These are phyloP conservation scores for Dermatemys mawii DNA, from an alignment of 2,113 vertebrate species.

Conservation along the genomic window DNA sequence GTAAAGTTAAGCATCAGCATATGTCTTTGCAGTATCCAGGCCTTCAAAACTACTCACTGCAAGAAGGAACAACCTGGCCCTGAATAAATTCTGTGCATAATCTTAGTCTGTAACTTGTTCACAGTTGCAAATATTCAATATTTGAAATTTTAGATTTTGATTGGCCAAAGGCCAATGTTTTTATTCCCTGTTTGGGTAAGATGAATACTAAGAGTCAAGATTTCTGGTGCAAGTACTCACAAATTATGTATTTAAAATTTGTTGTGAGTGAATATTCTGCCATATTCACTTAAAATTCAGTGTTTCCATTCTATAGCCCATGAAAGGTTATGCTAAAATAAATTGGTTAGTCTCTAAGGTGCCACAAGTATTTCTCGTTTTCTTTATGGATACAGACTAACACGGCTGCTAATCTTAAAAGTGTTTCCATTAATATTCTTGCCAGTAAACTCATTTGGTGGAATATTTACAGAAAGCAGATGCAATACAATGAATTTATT, in stretches of 20 bases:
- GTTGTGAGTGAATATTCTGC: background rate
- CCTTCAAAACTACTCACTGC: background rate
- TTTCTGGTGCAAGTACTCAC: background rate
- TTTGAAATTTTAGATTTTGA: background rate
- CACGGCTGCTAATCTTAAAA: too few relatives aligned
- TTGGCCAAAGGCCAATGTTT: accelerated
- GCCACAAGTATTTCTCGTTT: too few relatives aligned
- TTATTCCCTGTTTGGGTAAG: background rate
- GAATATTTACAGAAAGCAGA: background rate
- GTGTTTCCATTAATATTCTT: background rate
- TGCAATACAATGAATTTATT: background rate
- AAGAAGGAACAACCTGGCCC: background rate
- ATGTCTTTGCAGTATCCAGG: background rate
- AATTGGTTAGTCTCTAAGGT: too few relatives aligned
- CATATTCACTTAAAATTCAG: background rate
- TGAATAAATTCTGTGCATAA: background rate
- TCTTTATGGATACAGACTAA: too few relatives aligned
- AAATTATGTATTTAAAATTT: background rate
- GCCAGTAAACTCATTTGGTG: background rate
- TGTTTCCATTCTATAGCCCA: background rate
- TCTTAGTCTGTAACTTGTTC: background rate
- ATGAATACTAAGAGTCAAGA: background rate
- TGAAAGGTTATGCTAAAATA: too few relatives aligned
- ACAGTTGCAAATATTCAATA: background rate
- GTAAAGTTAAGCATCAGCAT: background rate